Percentiles rank a stretch among this genome's conserved stretches.
Conservation (phyloP, 2,888 invertebrate species). For the Onthophagus sagittarius region DNA sequence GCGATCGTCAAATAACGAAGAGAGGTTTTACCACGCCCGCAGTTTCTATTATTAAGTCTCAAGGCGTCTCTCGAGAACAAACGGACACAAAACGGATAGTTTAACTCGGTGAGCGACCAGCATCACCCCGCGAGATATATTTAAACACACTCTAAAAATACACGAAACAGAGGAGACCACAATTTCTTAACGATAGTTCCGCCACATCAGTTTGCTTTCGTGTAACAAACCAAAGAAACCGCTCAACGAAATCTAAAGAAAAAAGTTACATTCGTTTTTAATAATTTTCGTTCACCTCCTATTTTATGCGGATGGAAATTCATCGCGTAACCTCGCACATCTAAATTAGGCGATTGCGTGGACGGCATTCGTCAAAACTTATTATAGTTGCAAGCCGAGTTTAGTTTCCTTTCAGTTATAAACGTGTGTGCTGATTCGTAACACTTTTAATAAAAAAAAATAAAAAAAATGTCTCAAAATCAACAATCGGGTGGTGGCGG, state of each 20-base stretch:
- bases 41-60: background rate
- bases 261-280: background rate
- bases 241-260: background rate
- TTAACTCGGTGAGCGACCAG: constrained; percentile 10
- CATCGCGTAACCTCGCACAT: constrained; percentile 36
- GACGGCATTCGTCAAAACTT: constrained; percentile 38
- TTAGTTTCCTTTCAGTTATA: constrained; percentile 4
- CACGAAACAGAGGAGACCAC: constrained; percentile 6
- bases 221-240: constrained; percentile 2
- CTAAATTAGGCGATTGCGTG: constrained; percentile 44
- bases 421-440: constrained; percentile 3
- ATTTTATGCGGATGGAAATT: background rate
- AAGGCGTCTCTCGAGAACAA: constrained; percentile 15
- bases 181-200: constrained; percentile 17
- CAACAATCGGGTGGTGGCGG: background rate
- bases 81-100: constrained; percentile 22
- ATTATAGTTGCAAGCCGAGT: constrained; percentile 25
- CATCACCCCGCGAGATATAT: constrained; percentile 22
- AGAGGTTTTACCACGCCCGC: background rate
- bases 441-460: background rate
- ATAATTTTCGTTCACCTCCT: background rate
- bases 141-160: constrained; percentile 25
- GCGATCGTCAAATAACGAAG: constrained; percentile 3
- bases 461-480: constrained; percentile 21
- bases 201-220: constrained; percentile 16